Evolutionary conservation across 2,888 invertebrate genomes (phyloP).

Genomic region (Mongoloraphidia duomilia): DNA sequence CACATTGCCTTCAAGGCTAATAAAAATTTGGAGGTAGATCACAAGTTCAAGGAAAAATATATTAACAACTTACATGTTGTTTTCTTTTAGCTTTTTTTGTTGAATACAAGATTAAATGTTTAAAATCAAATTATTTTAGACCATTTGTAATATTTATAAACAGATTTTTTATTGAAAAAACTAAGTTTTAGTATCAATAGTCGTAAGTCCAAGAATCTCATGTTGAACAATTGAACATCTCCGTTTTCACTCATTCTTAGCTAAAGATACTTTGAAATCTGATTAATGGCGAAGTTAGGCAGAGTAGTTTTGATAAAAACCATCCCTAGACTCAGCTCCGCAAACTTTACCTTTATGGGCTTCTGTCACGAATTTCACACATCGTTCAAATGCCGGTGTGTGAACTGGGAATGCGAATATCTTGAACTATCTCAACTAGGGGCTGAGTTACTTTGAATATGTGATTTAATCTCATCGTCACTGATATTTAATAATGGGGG

Average conservation of each 20-base stretch:
- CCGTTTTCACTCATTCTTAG: background rate
- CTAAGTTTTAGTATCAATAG: too few relatives aligned
- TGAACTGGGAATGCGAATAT: conserved; percentile 1
- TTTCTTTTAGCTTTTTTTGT: background rate
- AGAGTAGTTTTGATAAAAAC: background rate
- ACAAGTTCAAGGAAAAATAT: background rate
- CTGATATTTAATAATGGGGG: conserved; percentile 1
- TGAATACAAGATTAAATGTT: background rate
- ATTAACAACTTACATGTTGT: background rate
- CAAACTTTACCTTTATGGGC: too few relatives aligned
- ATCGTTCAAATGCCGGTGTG: background rate
- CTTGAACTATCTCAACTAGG: background rate
- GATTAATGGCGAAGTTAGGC: background rate
- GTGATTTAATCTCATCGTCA: conserved; percentile 2
- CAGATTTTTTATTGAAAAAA: too few relatives aligned
- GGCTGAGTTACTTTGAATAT: background rate
- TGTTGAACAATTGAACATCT: too few relatives aligned
- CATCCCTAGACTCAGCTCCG: too few relatives aligned
- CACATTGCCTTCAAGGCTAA: background rate
- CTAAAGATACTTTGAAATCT: background rate
- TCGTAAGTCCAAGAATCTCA: too few relatives aligned
- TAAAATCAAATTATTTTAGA: background rate
- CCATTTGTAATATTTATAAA: background rate
- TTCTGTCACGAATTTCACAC: too few relatives aligned
- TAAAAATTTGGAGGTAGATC: background rate